These are phyloP conservation scores for Hippocampus kuda DNA, from an alignment of 2,797 vertebrate species.

Conservation along the genomic window DNA sequence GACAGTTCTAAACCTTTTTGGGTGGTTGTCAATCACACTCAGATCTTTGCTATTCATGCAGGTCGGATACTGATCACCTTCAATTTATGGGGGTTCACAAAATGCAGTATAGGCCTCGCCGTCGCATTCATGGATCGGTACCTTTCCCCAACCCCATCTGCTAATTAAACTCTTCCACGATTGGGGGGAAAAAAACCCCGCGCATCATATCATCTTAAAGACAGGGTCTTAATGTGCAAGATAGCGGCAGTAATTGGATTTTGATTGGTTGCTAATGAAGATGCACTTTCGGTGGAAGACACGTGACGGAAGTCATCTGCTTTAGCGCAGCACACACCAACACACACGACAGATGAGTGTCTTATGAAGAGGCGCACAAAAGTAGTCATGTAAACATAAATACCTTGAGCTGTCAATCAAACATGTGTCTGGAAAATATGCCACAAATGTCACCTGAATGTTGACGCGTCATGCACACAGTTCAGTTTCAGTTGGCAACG, in stretches of 20 bases:
- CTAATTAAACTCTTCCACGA: conserved; percentile 68
- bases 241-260: conserved; percentile 72
- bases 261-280: conserved; percentile 76
- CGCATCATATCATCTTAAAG: conserved; percentile 66
- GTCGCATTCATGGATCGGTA: background rate
- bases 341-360: background rate
- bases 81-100: background rate
- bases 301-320: conserved; percentile 62
- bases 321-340: conserved; percentile 32
- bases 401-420: background rate
- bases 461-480: background rate
- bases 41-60: too few relatives aligned
- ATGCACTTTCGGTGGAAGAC: conserved; percentile 66
- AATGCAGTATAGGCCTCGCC: background rate
- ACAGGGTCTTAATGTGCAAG: conserved; percentile 64
- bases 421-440: background rate
- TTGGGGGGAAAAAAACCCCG: conserved; percentile 60
- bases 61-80: too few relatives aligned
- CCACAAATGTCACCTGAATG: background rate
- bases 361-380: too few relatives aligned
- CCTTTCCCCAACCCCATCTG: conserved; percentile 6
- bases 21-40: too few relatives aligned
- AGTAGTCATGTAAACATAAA: background rate
- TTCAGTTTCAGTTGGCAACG: background rate
- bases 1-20: too few relatives aligned